A percentile compares a stretch with the other conserved stretches of the same genome.
Conservation (phyloP, 2,888 invertebrate genomes). For the Drosophila rellima region DNA sequence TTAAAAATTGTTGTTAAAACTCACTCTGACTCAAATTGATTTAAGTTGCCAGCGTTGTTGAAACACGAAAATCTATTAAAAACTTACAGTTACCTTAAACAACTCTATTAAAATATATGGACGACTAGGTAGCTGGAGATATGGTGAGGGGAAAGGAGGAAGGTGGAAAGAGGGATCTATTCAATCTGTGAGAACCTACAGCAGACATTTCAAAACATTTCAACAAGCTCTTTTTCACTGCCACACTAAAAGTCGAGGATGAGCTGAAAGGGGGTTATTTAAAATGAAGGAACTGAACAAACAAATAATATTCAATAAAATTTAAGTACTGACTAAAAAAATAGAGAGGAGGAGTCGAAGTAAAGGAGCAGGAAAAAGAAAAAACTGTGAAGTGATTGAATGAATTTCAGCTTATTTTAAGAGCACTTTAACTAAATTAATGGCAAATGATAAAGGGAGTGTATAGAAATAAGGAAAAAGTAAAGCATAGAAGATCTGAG, state of each 20-base stretch:
- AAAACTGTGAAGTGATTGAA: constrained; percentile 11
- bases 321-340: constrained; percentile 39
- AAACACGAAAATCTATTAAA: constrained; percentile 72
- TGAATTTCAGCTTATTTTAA: constrained; percentile 13
- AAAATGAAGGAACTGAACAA: constrained; percentile 50
- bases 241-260: constrained; percentile 40
- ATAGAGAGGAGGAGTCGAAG: background rate
- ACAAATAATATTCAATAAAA: constrained; percentile 60
- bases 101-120: constrained; percentile 63
- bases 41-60: constrained; percentile 66
- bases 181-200: constrained; percentile 21
- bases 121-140: background rate
- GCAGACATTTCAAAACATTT: constrained; percentile 68
- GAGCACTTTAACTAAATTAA: constrained; percentile 17
- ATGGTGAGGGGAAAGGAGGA: background rate
- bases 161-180: background rate
- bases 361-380: background rate
- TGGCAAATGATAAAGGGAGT: background rate
- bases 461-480: background rate
- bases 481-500: background rate
- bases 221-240: constrained; percentile 46
- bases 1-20: constrained; percentile 63
- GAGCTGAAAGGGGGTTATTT: constrained; percentile 36
- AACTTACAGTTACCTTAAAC: constrained; percentile 70
- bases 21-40: constrained; percentile 67